phyloP scores from a whole-genome alignment of 2,113 vertebrate species.

The Vidua chalybeata region DNA sequence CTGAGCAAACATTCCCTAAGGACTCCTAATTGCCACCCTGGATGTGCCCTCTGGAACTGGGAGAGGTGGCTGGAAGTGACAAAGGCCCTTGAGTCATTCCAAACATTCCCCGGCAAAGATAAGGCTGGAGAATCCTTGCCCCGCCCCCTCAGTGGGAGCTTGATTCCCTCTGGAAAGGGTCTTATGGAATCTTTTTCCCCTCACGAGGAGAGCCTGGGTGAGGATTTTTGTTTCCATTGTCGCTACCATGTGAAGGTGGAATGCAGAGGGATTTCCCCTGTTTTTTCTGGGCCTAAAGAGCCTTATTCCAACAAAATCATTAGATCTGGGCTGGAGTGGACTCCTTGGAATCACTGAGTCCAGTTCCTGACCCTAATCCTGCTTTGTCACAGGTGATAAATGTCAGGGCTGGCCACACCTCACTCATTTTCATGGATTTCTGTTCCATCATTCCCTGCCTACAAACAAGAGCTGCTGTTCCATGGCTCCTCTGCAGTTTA shows the following conservation, averaged over 20 bases:
- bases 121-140: not conserved
- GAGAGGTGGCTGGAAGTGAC: not conserved
- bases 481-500: not conserved
- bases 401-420: not conserved
- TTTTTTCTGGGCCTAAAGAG: not conserved
- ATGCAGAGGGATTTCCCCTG: not conserved
- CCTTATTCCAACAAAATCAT: not conserved
- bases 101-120: not conserved
- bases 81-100: not conserved
- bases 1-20: not conserved
- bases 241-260: not conserved
- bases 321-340: not conserved
- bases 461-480: fast-evolving
- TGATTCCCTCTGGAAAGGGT: not conserved
- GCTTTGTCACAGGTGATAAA: not conserved
- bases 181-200: not conserved
- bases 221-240: not conserved
- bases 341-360: not conserved
- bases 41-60: not conserved
- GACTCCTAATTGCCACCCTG: not conserved
- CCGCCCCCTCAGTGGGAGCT: not conserved
- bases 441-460: fast-evolving
- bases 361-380: not conserved
- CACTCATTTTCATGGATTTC: not conserved
- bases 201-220: fast-evolving